A percentile compares a stretch with the other conserved stretches of the same genome.
phyloP scores from a whole-genome alignment of 2,113 vertebrate genomes.

The Bubo bubo region DNA sequence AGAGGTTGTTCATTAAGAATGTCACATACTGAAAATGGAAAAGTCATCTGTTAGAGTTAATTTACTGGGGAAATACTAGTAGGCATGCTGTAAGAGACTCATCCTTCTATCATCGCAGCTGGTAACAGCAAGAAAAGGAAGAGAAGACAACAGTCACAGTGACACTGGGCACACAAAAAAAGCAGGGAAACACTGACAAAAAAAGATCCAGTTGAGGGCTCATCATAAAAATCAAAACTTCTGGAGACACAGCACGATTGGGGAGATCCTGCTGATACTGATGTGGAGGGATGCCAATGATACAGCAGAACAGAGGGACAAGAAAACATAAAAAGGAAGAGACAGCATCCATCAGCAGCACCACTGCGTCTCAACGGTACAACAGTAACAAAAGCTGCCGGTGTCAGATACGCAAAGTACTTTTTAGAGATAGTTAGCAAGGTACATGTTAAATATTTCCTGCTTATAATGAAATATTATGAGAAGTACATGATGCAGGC shows the following conservation, averaged over 20 bases:
- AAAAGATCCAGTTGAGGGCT: neutral
- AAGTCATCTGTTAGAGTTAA: neutral
- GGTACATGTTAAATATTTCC: neutral
- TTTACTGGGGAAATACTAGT: neutral
- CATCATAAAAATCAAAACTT: neutral
- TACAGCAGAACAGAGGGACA: neutral
- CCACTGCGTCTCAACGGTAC: accelerated
- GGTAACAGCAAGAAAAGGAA: neutral
- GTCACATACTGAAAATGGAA: neutral
- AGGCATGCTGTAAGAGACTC: neutral
- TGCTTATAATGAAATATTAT: neutral
- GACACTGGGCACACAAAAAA: neutral
- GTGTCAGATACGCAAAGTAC: neutral
- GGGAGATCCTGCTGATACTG: neutral
- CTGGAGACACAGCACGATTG: neutral
- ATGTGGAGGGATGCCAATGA: neutral
- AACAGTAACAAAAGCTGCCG: neutral
- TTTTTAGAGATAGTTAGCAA: neutral
- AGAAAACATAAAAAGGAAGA: neutral
- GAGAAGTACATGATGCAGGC: neutral
- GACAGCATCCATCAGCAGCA: neutral
- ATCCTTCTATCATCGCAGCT: neutral
- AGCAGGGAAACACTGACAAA: neutral
- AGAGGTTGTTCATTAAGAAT: neutral
- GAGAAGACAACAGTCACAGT: neutral